Conservation (phyloP, 2,888 invertebrate species). For the Campaea margaritaria region DNA sequence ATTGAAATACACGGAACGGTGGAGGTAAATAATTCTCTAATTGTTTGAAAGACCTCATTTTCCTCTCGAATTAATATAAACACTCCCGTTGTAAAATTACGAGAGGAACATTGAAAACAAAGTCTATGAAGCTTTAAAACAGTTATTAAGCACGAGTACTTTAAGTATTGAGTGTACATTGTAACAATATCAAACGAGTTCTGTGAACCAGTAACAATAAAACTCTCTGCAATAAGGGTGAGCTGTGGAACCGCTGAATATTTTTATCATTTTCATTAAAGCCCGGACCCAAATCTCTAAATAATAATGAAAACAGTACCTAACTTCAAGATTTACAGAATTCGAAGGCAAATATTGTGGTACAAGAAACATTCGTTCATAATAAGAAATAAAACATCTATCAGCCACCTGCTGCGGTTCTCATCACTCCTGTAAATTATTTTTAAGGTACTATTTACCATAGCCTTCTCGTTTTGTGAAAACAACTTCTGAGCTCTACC, state of each 20-base stretch:
- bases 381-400: too few species aligned
- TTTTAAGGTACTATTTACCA: too few species aligned
- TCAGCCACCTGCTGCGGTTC: too few species aligned
- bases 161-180: slow-evolving; percentile 27
- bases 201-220: slow-evolving; percentile 39
- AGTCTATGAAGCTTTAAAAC: slow-evolving; percentile 33
- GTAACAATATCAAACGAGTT: slow-evolving; percentile 36
- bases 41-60: slow-evolving; percentile 40
- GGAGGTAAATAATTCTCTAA: slow-evolving; percentile 42
- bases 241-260: slow-evolving; percentile 42
- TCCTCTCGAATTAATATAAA: slow-evolving; percentile 38
- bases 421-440: too few species aligned
- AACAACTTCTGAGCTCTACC: too few species aligned
- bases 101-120: slow-evolving; percentile 24
- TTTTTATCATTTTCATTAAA: slow-evolving; percentile 64
- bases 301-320: slow-evolving; percentile 17
- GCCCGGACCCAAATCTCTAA: slow-evolving; percentile 42
- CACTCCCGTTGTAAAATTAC: slow-evolving; percentile 34
- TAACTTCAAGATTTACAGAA: neutral
- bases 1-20: slow-evolving; percentile 37
- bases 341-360: neutral
- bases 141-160: slow-evolving; percentile 32
- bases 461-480: too few species aligned
- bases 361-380: too few species aligned
- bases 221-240: slow-evolving; percentile 45